A percentile compares a stretch with the other conserved stretches of the same genome.
Conservation (phyloP, 92 coral and sea anemone species). For the Palythoa caribaeorum region DNA sequence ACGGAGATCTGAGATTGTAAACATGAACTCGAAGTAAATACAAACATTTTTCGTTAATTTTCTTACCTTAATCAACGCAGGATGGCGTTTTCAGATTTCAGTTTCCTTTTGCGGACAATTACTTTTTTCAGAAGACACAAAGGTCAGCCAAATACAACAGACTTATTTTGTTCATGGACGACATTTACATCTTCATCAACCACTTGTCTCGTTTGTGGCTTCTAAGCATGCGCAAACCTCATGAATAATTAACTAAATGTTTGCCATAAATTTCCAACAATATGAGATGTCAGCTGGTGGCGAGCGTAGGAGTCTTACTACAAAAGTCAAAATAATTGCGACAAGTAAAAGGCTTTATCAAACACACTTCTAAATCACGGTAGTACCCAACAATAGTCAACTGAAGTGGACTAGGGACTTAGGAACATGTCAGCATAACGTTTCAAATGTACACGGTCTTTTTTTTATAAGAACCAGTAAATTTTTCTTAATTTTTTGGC, state of each 20-base stretch:
- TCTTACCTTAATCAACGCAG: not conserved
- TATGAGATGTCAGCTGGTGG: slow-evolving; percentile 4
- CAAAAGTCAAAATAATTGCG: too few relatives aligned
- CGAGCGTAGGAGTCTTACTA: too few relatives aligned
- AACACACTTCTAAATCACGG: too few relatives aligned
- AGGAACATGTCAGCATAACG: too few relatives aligned
- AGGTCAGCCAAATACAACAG: not conserved
- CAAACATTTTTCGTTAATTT: not conserved
- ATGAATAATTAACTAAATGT: slow-evolving; percentile 9
- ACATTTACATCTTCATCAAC: not conserved
- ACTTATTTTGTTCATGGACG: not conserved
- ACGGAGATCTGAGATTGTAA: not conserved
- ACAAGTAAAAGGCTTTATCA: too few relatives aligned
- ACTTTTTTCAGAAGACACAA: not conserved
- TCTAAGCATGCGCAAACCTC: slow-evolving; percentile 45
- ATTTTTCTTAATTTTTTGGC: too few relatives aligned
- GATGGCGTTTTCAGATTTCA: not conserved
- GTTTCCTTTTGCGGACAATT: not conserved
- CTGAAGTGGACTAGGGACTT: too few relatives aligned
- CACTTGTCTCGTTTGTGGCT: slow-evolving; percentile 46
- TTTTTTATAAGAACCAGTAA: too few relatives aligned
- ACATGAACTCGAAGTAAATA: not conserved
- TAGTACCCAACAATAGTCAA: too few relatives aligned
- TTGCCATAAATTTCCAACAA: slow-evolving; percentile 9
- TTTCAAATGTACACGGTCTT: too few relatives aligned